Base-by-base conservation (phyloP, 1,140 invertebrate species). In the Cherax quadricarinatus region DNA sequence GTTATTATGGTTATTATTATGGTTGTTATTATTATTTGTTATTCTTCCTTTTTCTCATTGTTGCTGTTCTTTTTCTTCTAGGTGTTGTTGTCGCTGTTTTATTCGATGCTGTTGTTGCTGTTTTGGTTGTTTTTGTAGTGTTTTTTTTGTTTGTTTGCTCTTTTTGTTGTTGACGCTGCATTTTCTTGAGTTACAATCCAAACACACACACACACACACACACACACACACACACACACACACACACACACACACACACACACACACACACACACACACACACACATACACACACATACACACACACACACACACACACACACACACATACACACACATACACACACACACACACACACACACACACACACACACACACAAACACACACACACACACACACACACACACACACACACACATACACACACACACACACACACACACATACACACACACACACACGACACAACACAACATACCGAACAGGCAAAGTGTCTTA, bases 371-470 rank as follows among this genome's bases (percentile, higher is more conserved):
- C 79, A 24, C 48, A 80, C 79, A 80, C 21, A 80, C 79, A 48
- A 4, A 80, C 79, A 80, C 79, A 80, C 79, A 80, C 79, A 80
- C 79, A 75, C 30, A 80, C 41, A 80, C 79, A 80, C 79, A 80
- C 79, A 80, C 21, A 48, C 79, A 80, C n/a, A 48, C 79, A 80
- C 79, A 48, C 79, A 80, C 79, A 41, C 79, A 80, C 14, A n/a
- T 16, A 24, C 16, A 48, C 41, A 30, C 41, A 12, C 79, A 24
- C 41, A 80, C 79, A 80, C 41, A 80, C 79, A 80, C 79, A 80
- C 79, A 57, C 53, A 57, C 53, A 2, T 12, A 57, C 53, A 57
- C 53, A 1, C 53, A 57, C 53, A 57, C n/a, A n/a, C n/a, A n/a
- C n/a, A n/a, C n/a, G n/a, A n/a, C n/a, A n/a, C n/a, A n/a, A n/a